phyloP scores from a whole-genome alignment of 37 sponge, comb jelly and placozoan species.

The Halichondria panicea region DNA sequence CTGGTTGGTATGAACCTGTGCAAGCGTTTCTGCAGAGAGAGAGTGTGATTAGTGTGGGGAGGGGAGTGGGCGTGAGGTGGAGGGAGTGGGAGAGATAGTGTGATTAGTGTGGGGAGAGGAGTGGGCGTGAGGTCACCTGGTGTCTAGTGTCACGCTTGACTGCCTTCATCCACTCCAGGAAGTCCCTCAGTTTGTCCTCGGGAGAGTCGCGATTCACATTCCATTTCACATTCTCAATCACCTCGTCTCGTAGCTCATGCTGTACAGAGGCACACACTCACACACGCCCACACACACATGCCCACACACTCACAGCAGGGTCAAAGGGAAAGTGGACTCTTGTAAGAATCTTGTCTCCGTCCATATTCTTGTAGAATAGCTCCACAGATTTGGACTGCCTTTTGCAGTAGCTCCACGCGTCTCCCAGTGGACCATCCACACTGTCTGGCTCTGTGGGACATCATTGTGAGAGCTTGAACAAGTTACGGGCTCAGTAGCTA shows the following conservation, averaged over 20 bases:
- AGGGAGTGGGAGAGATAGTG: too few relatives aligned
- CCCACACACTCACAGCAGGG: conserved; percentile 19
- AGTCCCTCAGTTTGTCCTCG: conserved; percentile 84
- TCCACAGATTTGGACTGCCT: conserved; percentile 46
- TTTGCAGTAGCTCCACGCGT: conserved; percentile 55
- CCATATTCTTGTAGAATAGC: conserved; percentile 49
- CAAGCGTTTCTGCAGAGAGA: conserved; percentile 2
- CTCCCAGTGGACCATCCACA: too few relatives aligned
- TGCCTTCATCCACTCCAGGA: conserved; percentile 73
- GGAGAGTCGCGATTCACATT: conserved; percentile 68
- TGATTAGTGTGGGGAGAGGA: too few relatives aligned
- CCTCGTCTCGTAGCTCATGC: conserved; percentile 9
- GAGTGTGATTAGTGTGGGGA: too few relatives aligned
- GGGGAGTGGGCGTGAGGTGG: too few relatives aligned
- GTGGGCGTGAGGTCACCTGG: conserved; percentile 47
- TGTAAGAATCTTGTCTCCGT: conserved; percentile 39
- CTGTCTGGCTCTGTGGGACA: too few relatives aligned
- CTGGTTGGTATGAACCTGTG: neutral
- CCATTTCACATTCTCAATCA: conserved; percentile 65
- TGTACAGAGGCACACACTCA: neutral
- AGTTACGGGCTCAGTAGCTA: too few relatives aligned
- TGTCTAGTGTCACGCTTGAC: conserved; percentile 64
- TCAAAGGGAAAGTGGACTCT: conserved; percentile 50
- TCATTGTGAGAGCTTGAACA: too few relatives aligned
- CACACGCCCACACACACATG: neutral